Evolutionary conservation across 2,113 vertebrate genomes (phyloP).

Genomic region (Pluvialis apricaria): DNA sequence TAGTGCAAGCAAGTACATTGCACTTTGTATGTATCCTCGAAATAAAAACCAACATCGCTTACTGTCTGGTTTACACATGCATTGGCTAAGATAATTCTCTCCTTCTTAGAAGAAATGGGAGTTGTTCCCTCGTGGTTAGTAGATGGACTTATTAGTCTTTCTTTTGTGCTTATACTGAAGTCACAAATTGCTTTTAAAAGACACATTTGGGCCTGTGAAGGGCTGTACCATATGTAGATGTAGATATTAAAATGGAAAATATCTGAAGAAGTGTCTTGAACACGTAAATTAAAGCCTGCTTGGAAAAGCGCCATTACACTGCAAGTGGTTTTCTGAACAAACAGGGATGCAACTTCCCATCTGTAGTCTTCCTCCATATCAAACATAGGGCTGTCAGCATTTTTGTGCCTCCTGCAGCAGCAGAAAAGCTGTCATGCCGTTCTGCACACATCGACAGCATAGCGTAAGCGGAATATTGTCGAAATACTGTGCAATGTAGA

Average conservation of each 20-base stretch:
- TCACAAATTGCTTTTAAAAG: neutral
- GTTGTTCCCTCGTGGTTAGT: neutral
- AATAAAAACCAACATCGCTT: accelerated
- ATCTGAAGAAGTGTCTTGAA: neutral
- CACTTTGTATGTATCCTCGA: neutral
- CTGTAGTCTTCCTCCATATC: neutral
- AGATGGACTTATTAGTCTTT: neutral
- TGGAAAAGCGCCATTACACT: neutral
- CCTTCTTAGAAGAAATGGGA: neutral
- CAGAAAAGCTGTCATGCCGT: neutral
- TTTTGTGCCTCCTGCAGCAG: neutral
- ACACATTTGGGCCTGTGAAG: neutral
- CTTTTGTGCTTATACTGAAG: neutral
- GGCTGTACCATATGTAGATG: neutral
- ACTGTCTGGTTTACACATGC: neutral
- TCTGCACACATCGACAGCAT: accelerated
- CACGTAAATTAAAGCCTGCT: neutral
- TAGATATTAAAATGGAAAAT: neutral
- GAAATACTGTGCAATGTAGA: neutral
- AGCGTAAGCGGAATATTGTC: neutral
- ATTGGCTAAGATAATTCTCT: neutral
- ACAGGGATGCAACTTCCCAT: neutral
- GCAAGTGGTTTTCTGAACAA: neutral
- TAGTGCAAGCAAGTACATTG: neutral
- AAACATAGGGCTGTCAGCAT: neutral